Percentiles rank a stretch among this genome's conserved stretches.
Evolutionary conservation across 2,797 vertebrate genomes (phyloP).

Genomic region (Ambastaia sidthimunki): DNA sequence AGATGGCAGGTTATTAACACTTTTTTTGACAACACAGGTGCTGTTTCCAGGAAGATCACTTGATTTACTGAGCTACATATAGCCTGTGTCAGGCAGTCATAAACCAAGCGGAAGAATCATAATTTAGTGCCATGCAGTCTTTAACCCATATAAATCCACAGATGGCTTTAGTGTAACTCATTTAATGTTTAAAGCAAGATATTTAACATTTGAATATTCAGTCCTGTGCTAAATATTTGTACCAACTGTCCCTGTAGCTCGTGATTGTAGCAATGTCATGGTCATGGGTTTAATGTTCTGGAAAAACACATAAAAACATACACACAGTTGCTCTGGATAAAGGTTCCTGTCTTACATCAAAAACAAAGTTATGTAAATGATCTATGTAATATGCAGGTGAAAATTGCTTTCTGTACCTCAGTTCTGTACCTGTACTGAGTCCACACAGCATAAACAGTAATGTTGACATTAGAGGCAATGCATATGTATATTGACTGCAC

Average conservation of each 20-base stretch:
- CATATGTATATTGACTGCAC: no score
- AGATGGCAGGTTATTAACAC: not conserved
- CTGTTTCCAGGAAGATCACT: constrained; percentile 11
- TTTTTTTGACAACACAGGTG: not conserved
- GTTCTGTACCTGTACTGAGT: not conserved
- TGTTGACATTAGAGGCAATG: not conserved
- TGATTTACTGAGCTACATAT: not conserved
- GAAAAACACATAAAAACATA: no score
- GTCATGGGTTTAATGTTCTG: not conserved
- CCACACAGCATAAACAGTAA: not conserved
- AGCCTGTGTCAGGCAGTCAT: not conserved
- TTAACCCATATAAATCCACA: not conserved
- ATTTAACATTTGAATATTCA: no score
- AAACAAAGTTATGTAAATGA: not conserved
- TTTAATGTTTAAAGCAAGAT: not conserved
- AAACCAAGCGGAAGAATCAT: not conserved
- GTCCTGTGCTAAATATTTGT: no score
- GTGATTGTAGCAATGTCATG: not conserved
- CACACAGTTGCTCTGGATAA: no score
- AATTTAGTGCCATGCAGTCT: not conserved
- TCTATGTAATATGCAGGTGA: no score
- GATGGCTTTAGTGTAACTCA: not conserved
- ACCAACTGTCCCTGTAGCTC: no score
- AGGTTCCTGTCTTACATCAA: not conserved
- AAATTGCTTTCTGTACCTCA: not conserved